Percentiles rank a stretch among this genome's conserved stretches.
Evolutionary conservation across 2,113 vertebrate species (phyloP).

Genomic region (Apaloderma vittatum): DNA sequence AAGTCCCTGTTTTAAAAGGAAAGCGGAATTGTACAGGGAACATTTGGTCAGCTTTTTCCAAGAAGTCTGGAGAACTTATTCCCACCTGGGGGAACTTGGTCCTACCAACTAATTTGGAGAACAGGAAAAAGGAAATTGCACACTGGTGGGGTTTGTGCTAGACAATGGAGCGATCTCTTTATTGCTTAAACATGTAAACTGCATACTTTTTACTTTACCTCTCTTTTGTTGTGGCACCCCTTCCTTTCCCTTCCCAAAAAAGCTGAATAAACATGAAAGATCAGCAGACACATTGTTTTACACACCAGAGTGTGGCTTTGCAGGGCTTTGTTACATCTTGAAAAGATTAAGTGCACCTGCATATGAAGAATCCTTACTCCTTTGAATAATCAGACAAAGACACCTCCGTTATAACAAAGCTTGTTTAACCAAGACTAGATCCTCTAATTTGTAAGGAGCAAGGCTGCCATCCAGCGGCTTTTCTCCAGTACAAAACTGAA

Average conservation of each 20-base stretch:
- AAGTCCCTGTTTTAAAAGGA: background rate
- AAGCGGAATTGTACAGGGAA: background rate
- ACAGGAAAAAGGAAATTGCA: conserved; percentile 84
- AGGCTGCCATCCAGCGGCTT: conserved; percentile 77
- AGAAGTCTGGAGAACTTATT: conserved; percentile 53
- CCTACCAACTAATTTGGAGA: conserved; percentile 76
- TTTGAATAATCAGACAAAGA: conserved; percentile 34
- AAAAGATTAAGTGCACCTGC: conserved; percentile 82
- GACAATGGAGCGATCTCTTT: conserved; percentile 69
- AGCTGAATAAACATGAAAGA: conserved; percentile 63
- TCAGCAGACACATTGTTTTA: conserved; percentile 43
- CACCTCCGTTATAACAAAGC: background rate
- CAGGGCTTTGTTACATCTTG: conserved; percentile 76
- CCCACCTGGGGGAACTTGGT: conserved; percentile 67
- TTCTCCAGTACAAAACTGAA: background rate
- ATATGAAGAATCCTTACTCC: conserved; percentile 23
- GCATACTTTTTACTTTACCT: conserved; percentile 7
- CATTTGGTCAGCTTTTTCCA: conserved; percentile 2
- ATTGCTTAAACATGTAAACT: conserved; percentile 73
- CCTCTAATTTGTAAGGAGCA: conserved; percentile 22
- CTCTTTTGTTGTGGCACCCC: conserved; percentile 16
- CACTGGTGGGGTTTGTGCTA: conserved; percentile 53
- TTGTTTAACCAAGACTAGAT: background rate
- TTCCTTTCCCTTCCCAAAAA: background rate
- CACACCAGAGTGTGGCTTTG: conserved; percentile 55